These are phyloP conservation scores for Alectoris magna DNA, from an alignment of 2,797 vertebrate species.

Conservation along the genomic window DNA sequence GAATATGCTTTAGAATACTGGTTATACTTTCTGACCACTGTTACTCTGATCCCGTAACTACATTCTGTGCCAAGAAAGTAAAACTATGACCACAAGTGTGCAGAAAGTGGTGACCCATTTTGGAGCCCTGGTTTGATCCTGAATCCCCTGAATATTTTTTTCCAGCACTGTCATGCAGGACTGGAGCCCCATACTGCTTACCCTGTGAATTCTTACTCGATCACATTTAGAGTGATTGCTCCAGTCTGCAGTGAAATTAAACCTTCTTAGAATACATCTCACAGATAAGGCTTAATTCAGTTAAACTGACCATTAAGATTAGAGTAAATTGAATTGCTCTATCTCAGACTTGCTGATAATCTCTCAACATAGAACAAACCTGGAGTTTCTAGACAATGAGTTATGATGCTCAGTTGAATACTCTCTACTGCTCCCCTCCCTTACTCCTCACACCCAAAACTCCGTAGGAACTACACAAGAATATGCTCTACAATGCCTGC, in stretches of 20 bases:
- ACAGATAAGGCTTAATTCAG: slow-evolving; percentile 49
- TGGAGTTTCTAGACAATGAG: neutral
- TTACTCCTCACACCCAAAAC: neutral
- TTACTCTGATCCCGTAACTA: neutral
- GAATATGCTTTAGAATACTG: neutral
- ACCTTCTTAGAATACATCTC: neutral
- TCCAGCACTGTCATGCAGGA: neutral
- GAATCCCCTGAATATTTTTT: neutral
- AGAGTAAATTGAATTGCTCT: slow-evolving; percentile 35
- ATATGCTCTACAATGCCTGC: neutral
- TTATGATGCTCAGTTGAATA: neutral
- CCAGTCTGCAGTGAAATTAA: neutral
- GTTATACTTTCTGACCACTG: neutral
- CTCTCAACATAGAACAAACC: slow-evolving; percentile 29
- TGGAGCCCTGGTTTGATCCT: neutral
- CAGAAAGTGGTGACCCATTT: neutral
- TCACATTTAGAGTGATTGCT: neutral
- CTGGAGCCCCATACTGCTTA: neutral
- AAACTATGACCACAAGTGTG: neutral
- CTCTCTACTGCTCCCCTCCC: neutral
- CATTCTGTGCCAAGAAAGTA: neutral
- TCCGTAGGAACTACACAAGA: neutral
- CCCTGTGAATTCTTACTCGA: neutral
- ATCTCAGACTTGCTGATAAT: slow-evolving; percentile 36
- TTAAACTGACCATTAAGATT: slow-evolving; percentile 61